phyloP scores from a whole-genome alignment of 1,140 invertebrate species.

The Acarapis woodi region DNA sequence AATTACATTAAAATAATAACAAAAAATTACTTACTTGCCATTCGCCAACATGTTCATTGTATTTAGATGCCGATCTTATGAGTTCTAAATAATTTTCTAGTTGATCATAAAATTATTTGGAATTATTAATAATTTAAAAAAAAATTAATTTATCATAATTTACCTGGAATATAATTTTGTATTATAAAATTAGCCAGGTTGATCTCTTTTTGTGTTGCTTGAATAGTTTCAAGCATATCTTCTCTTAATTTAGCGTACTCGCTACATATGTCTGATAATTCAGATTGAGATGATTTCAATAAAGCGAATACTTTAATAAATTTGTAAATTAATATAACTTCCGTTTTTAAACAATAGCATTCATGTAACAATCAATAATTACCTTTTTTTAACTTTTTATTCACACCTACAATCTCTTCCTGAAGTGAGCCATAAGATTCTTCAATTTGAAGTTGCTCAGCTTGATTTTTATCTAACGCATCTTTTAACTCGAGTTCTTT shows the following conservation, averaged over 20 bases:
- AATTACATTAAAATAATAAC: no score
- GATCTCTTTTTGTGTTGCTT: slow-evolving; percentile 62
- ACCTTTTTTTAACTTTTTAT: slow-evolving; percentile 69
- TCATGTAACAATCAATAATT: slow-evolving; percentile 12
- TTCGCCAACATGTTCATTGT: slow-evolving; percentile 94
- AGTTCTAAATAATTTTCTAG: slow-evolving; percentile 29
- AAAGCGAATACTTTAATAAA: slow-evolving; percentile 51
- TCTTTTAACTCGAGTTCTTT: slow-evolving; percentile 52
- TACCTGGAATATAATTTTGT: slow-evolving; percentile 51
- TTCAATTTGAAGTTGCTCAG: slow-evolving; percentile 76
- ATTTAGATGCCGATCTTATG: slow-evolving; percentile 69
- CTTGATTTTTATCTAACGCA: slow-evolving; percentile 48
- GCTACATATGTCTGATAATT: slow-evolving; percentile 55
- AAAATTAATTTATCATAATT: neutral
- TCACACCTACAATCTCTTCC: slow-evolving; percentile 70
- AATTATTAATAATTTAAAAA: neutral
- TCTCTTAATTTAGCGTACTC: slow-evolving; percentile 93
- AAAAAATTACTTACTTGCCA: no score
- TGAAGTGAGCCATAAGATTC: slow-evolving; percentile 77
- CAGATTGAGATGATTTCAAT: slow-evolving; percentile 53
- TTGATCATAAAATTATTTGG: neutral
- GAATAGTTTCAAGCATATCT: slow-evolving; percentile 63
- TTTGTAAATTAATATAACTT: slow-evolving; percentile 62
- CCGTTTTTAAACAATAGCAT: slow-evolving; percentile 39
- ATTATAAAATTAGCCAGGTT: slow-evolving; percentile 52